Evolutionary conservation across 2,888 invertebrate genomes (phyloP).

Genomic region (Kryphioiulus occultus): DNA sequence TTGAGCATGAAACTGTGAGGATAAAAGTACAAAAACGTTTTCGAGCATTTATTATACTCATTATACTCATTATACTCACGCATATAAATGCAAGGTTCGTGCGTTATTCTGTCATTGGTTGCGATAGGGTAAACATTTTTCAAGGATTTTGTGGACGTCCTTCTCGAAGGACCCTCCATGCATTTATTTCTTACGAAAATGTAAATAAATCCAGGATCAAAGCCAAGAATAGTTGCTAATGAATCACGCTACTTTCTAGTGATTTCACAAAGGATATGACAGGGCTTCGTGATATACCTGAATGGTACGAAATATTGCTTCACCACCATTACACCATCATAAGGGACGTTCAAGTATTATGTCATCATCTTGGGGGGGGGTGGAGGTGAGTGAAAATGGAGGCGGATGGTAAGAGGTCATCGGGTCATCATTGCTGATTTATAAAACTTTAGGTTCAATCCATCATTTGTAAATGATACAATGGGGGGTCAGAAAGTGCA

Average conservation of each 20-base stretch:
- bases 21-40: not conserved
- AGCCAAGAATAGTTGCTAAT: not conserved
- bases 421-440: no score
- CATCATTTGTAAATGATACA: no score
- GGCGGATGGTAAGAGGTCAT: no score
- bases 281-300: not conserved
- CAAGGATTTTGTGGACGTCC: not conserved
- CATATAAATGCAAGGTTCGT: not conserved
- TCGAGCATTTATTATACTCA: not conserved
- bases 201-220: not conserved
- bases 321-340: no score
- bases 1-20: not conserved
- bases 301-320: not conserved
- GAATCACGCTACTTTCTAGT: not conserved
- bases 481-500: no score
- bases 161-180: not conserved
- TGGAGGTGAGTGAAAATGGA: no score
- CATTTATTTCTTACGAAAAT: not conserved
- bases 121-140: not conserved
- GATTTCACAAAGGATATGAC: not conserved
- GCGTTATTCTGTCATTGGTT: not conserved
- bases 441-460: no score
- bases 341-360: no score
- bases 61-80: no score
- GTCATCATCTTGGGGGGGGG: no score